phyloP scores from a whole-genome alignment of 2,888 invertebrate species.

The Pyrochroa serraticornis region DNA sequence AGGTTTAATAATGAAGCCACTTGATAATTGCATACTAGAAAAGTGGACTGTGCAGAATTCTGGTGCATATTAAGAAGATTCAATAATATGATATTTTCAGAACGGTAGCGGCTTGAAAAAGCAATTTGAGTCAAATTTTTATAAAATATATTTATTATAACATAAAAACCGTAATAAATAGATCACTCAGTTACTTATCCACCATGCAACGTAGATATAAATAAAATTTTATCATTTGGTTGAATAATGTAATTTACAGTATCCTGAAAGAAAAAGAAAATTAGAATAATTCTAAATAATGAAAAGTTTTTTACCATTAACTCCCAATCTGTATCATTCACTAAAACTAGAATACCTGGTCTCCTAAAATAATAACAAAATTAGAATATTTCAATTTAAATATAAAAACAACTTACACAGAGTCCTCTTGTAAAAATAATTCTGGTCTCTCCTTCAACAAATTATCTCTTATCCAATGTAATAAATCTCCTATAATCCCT shows the following conservation, averaged over 20 bases:
- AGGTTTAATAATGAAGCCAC: too few relatives aligned
- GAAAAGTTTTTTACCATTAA: slow-evolving; percentile 64
- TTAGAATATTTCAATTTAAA: slow-evolving; percentile 6
- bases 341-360: slow-evolving; percentile 91
- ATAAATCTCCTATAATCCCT: slow-evolving; percentile 75
- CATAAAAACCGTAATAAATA: neutral
- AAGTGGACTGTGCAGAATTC: too few relatives aligned
- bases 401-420: slow-evolving; percentile 53
- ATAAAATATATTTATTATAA: slow-evolving; percentile 14
- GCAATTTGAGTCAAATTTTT: slow-evolving; percentile 20
- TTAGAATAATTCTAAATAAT: neutral
- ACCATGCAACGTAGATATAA: slow-evolving; percentile 85
- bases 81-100: too few relatives aligned
- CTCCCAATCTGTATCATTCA: slow-evolving; percentile 98
- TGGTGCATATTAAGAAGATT: too few relatives aligned
- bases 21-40: too few relatives aligned
- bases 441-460: slow-evolving; percentile 84
- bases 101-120: too few relatives aligned
- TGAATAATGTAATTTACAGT: slow-evolving; percentile 74
- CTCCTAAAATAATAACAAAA: slow-evolving; percentile 59
- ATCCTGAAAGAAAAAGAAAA: slow-evolving; percentile 58
- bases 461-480: slow-evolving; percentile 86
- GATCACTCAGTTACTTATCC: slow-evolving; percentile 61
- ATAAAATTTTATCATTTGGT: slow-evolving; percentile 73
- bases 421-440: slow-evolving; percentile 61